Conservation (phyloP, 1,140 invertebrate species). For the Drosophila ficusphila region DNA sequence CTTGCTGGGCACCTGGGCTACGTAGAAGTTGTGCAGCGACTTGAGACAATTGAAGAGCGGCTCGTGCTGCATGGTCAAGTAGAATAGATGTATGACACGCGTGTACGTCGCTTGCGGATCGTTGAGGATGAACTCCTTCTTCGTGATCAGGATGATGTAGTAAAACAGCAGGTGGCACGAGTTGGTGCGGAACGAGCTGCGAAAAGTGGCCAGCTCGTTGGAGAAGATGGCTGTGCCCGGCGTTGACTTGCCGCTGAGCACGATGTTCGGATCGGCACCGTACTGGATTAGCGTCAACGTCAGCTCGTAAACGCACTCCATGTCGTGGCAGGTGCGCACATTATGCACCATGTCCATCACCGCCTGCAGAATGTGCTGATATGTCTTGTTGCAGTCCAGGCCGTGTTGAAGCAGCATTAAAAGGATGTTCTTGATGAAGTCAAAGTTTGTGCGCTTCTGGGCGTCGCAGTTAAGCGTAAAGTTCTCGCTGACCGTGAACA, state of each 20-base stretch:
- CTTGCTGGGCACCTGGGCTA: slow-evolving; percentile 88
- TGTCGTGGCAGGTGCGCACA: slow-evolving; percentile 87
- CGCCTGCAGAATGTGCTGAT: slow-evolving; percentile 88
- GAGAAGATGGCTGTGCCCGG: slow-evolving; percentile 80
- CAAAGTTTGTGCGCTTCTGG: slow-evolving; percentile 88
- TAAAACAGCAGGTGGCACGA: slow-evolving; percentile 88
- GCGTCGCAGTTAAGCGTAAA: slow-evolving; percentile 88
- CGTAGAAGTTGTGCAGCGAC: slow-evolving; percentile 87
- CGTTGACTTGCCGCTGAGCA: slow-evolving; percentile 85
- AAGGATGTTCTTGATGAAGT: slow-evolving; percentile 88
- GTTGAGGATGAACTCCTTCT: slow-evolving; percentile 88
- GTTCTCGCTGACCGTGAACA: slow-evolving; percentile 90
- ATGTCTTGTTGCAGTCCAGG: slow-evolving; percentile 88
- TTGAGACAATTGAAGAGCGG: slow-evolving; percentile 87
- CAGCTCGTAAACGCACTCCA: slow-evolving; percentile 89
- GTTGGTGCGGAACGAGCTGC: slow-evolving; percentile 87
- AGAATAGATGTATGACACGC: slow-evolving; percentile 88
- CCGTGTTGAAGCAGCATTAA: slow-evolving; percentile 89
- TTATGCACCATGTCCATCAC: slow-evolving; percentile 90
- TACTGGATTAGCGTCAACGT: slow-evolving; percentile 88
- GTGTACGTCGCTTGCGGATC: slow-evolving; percentile 88
- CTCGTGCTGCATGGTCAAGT: slow-evolving; percentile 88
- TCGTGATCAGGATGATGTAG: slow-evolving; percentile 88
- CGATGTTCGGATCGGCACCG: slow-evolving; percentile 88
- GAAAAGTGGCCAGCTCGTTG: slow-evolving; percentile 84